Evolutionary conservation across 2,888 invertebrate species (phyloP), one percentile per base, ranked within the genome.

Genomic region (Siphlonurus alternatus): DNA sequence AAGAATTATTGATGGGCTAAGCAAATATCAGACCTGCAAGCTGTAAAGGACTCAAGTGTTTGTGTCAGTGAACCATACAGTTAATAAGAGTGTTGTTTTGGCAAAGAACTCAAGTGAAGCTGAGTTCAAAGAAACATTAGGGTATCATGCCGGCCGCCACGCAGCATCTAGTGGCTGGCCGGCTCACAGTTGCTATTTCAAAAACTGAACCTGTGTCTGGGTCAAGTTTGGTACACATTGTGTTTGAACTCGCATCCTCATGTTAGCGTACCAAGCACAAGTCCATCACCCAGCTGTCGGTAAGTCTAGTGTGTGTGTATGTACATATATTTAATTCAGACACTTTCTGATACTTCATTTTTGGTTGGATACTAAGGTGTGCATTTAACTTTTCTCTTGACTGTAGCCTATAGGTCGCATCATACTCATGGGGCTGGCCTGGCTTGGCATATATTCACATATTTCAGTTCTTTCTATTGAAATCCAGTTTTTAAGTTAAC

Each of bases 131-230:
- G 22, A 20, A 20, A 22, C 56, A 56, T 22, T 56, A 56, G 22
- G n/a, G 7, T n/a, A n/a, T 7, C n/a, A 56, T 56, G 56, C 56
- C 56, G 56, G 56, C 56, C 56, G 56, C 56, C 56, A 56, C 56
- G 22, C 5, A 20, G 38, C 38, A 7, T 7, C 56, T 56, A 38
- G 56, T 56, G 56, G 56, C 56, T 56, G 56, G 56, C 56, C 56
- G 56, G 56, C 56, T 20, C 38, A 38, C 38, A 5, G 5, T 38
- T 5, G 38, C 38, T 38, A 15, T 38, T 56, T 56, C n/a, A 51
- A n/a, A 51, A 51, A n/a, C 53, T 15, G n/a, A 51, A 51, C n/a
- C n/a, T 51, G 10, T 56, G 15, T 56, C 22, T 20, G 7, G 56
- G 15, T 38, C 7, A 38, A 10, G 38, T 5, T 10, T 38, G 38